Percentiles rank a stretch among this genome's conserved stretches.
Evolutionary conservation across 2,888 invertebrate genomes (phyloP).

Genomic region (Acronicta alni): DNA sequence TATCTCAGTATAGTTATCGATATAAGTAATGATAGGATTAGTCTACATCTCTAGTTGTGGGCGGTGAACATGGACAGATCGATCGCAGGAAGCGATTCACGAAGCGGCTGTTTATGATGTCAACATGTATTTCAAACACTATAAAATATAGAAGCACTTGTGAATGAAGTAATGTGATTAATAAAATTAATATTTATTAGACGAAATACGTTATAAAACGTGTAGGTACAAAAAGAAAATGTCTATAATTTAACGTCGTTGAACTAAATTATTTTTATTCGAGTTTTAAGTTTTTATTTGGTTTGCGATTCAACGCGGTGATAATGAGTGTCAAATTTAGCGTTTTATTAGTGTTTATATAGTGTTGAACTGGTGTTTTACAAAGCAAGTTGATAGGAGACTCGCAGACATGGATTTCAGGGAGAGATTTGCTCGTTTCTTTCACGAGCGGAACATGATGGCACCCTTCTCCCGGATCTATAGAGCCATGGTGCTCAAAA

Average conservation of each 20-base stretch:
- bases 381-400: constrained; percentile 50
- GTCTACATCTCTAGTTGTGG: constrained; percentile 37
- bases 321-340: constrained; percentile 88
- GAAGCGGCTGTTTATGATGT: constrained; percentile 78
- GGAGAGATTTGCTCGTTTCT: constrained; percentile 68
- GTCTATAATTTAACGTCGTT: constrained; percentile 40
- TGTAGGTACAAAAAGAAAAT: constrained; percentile 36
- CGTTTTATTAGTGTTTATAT: constrained; percentile 74
- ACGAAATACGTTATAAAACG: constrained; percentile 34
- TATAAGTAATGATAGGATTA: neutral
- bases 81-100: constrained; percentile 65
- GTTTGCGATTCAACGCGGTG: constrained; percentile 69
- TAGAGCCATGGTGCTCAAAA: constrained; percentile 85
- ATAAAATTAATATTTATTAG: constrained; percentile 29
- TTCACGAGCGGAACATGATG: constrained; percentile 77
- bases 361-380: constrained; percentile 59
- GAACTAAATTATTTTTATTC: constrained; percentile 51
- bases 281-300: constrained; percentile 55
- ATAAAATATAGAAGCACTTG: constrained; percentile 31
- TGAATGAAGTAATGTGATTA: constrained; percentile 46
- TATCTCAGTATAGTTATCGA: constrained; percentile 17
- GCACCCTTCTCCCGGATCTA: constrained; percentile 83
- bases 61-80: constrained; percentile 58
- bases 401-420: constrained; percentile 68
- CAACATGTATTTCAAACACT: constrained; percentile 70